Evolutionary conservation across 2,888 invertebrate genomes (phyloP), one percentile per base, ranked within the genome.

Genomic region (Empis stercorea): DNA sequence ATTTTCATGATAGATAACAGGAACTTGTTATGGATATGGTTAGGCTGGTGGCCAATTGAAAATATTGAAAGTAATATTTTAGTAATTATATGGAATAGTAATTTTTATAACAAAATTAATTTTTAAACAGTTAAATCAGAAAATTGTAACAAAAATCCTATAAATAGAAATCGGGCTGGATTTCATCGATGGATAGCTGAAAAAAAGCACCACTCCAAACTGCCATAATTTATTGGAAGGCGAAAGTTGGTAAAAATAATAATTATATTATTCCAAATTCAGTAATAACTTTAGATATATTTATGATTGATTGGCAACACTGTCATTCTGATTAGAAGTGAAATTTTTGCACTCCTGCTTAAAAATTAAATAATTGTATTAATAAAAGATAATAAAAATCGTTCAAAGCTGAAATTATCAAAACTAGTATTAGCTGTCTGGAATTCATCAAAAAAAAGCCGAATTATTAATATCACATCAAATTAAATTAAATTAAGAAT

Each of bases 1-100:
- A 73, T 93, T 58, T 92, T 91, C 69, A 71, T 95, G 62, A 64
- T 94, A 64, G 81, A 95, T 61, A 86, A 88, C 63, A 79, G 81
- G 37, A 73, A 76, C 56, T 53, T 57, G 43, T 74, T 93, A 53
- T 95, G 87, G 85, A 71, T 95, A 60, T 95, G 95, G 95, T 89
- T 93, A 72, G 94, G 95, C 43, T 94, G 92, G 91, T 88, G 89
- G 86, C 91, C 91, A 17, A 76, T 75, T 50, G 81, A 79, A 39
- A 77, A 77, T 53, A 63, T 76, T 10, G 66, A 63, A 52, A 56
- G 68, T 66, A 40, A 60, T 60, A 55, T 10, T 38, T n/a, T n/a
- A 20, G n/a, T 13, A 16, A 4, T 27, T 27, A 4, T 27, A 16
- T 27, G 16, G 1, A 1, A 7, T n/a, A n/a, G n/a, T n/a, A n/a